Conservation (phyloP, 2,113 vertebrate genomes). For the Ia io region DNA sequence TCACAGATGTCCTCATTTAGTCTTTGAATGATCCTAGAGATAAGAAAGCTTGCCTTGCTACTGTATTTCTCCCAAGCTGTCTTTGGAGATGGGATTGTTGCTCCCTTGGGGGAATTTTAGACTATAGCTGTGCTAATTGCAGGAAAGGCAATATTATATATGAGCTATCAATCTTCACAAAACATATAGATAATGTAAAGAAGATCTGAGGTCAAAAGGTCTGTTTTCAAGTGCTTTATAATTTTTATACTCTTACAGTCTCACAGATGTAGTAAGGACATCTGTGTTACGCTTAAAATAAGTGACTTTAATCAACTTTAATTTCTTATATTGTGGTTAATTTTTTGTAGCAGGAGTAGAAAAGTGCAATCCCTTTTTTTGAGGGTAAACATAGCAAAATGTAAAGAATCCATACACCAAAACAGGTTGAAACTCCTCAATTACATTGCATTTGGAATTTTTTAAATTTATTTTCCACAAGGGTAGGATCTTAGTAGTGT, state of each 20-base stretch:
- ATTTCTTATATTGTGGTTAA: neutral
- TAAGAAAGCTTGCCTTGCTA: constrained; percentile 28
- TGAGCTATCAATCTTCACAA: constrained; percentile 7
- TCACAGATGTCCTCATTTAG: constrained; percentile 54
- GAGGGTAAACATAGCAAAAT: neutral
- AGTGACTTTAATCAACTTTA: neutral
- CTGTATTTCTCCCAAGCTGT: constrained; percentile 41
- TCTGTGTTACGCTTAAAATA: neutral
- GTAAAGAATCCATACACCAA: neutral
- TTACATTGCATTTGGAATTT: neutral
- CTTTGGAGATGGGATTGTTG: constrained; percentile 12
- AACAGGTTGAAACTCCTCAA: neutral
- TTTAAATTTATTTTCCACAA: neutral
- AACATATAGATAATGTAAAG: constrained; percentile 9
- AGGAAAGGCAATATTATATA: constrained; percentile 20
- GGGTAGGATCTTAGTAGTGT: neutral
- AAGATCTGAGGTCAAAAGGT: neutral
- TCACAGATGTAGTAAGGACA: neutral
- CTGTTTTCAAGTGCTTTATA: neutral
- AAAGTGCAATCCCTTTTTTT: neutral
- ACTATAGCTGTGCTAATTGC: constrained; percentile 37
- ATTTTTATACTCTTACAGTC: neutral
- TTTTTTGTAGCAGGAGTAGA: neutral
- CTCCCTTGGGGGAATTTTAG: neutral
- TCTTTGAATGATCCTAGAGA: constrained; percentile 22